Base-by-base conservation (phyloP, 2,113 vertebrate genomes). In the Ia io region DNA sequence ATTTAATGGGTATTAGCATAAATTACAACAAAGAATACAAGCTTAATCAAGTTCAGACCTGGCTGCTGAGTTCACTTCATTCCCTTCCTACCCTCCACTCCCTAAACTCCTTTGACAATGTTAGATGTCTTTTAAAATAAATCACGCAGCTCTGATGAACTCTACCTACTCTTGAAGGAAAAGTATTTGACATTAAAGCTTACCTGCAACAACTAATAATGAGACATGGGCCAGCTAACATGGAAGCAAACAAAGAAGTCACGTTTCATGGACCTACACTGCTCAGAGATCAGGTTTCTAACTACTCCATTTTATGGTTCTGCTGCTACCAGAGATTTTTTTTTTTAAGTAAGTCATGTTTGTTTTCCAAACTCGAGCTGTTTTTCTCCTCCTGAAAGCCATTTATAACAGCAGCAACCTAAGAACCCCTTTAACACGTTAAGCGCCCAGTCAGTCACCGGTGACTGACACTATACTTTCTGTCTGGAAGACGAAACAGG, bases 1-100 rank as follows among this genome's bases (percentile, higher is more conserved):
- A 90, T 95, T 97, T 97, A 96, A 91, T 76, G 88, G 83, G 83
- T 89, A 86, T 97, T 96, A 96, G 16, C 65, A 4, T 53, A 74
- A 93, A 80, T 94, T 96, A 88, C 91, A 89, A 94, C 69, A 88
- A 92, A 93, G 94, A 90, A 90, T 40, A 80, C 71, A 84, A 91
- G 90, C 83, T 91, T 84, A 84, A 89, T 96, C 94, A 97, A 90
- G 91, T 97, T 97, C 94, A 95, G 96, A 88, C 82, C 77, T 93
- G 85, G 85, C 88, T 92, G 79, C 67, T 65, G 91, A 91, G 93
- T 85, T 90, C 56, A 51, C 91, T 85, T 40, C 59, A 30, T 65
- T 90, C 88, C 61, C 84, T 93, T 90, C 35, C 90, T 9, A 84
- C 7, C 28, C 42, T 51, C 44, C 90, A 32, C 42, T 63, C 56